A percentile compares a stretch with the other conserved stretches of the same genome.
Conservation (phyloP, 1,140 invertebrate genomes). For the Drosophila navojoa region DNA sequence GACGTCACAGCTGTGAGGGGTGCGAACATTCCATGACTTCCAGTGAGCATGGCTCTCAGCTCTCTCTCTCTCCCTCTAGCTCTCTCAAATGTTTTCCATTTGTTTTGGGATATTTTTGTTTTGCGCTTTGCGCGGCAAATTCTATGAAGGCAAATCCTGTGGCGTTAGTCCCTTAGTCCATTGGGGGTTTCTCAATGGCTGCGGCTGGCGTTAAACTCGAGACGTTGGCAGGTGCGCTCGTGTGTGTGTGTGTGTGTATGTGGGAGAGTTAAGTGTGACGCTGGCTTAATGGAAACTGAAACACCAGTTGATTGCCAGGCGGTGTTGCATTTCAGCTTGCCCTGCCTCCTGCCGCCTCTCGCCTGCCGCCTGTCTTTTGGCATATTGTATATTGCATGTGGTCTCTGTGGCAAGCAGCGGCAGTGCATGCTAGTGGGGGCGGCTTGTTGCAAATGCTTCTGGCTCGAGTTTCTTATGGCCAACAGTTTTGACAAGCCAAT, state of each 20-base stretch:
- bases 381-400: constrained; percentile 66
- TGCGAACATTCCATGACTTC: constrained; percentile 28
- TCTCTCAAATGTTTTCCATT: constrained; percentile 35
- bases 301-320: constrained; percentile 75
- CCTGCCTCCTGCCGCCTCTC: constrained; percentile 8
- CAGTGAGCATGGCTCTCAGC: constrained; percentile 33
- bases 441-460: constrained; percentile 33
- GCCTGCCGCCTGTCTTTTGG: constrained; percentile 11
- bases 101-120: constrained; percentile 70
- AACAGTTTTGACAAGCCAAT: constrained; percentile 61
- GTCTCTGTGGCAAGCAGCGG: constrained; percentile 47
- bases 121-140: constrained; percentile 43
- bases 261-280: constrained; percentile 5
- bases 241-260: constrained; percentile 11
- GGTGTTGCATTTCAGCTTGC: constrained; percentile 54
- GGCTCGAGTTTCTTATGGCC: constrained; percentile 52
- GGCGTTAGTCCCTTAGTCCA: constrained; percentile 1
- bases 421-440: neutral
- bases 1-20: constrained; percentile 47
- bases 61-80: neutral
- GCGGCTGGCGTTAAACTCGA: constrained; percentile 31
- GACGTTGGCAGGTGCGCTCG: constrained; percentile 34
- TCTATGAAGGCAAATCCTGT: neutral
- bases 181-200: constrained; percentile 2
- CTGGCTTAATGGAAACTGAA: constrained; percentile 73